Conservation (phyloP, 1,140 invertebrate genomes). For the Probaryconus sp. region DNA sequence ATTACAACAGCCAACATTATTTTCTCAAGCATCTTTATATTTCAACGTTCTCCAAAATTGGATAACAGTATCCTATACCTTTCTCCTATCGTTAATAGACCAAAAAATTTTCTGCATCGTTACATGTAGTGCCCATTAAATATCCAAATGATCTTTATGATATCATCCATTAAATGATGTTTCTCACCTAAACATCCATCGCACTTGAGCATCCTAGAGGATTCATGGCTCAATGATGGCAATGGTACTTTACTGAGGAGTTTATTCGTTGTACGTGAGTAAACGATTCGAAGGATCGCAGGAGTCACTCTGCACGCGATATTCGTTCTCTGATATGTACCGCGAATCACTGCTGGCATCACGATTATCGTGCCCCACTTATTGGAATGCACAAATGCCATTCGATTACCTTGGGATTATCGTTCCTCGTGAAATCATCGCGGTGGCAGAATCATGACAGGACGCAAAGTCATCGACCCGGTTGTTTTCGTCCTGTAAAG, state of each 20-base stretch:
- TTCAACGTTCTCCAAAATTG: no score
- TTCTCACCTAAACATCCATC: conserved; percentile 43
- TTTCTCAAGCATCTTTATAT: no score
- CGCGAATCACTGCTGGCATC: conserved; percentile 37
- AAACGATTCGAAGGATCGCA: conserved; percentile 4
- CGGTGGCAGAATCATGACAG: no score
- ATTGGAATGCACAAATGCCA: conserved; percentile 25
- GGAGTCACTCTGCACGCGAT: conserved; percentile 14
- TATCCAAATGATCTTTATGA: no score
- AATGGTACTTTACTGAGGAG: neutral
- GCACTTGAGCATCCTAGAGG: conserved; percentile 23
- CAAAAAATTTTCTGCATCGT: no score
- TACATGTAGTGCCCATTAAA: no score
- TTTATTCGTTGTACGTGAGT: conserved; percentile 38
- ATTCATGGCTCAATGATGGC: conserved; percentile 21
- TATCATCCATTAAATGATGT: no score
- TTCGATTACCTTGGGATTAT: conserved; percentile 28
- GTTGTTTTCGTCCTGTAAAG: conserved; percentile 29
- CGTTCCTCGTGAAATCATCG: no score
- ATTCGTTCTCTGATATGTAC: conserved; percentile 44
- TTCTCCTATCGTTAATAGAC: no score
- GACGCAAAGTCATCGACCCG: conserved; percentile 31
- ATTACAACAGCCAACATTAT: no score
- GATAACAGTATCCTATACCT: no score
- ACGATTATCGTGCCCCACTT: conserved; percentile 44